Percentiles rank a stretch among this genome's conserved stretches.
phyloP scores from a whole-genome alignment of 2,113 vertebrate species.

The Eptesicus fuscus region DNA sequence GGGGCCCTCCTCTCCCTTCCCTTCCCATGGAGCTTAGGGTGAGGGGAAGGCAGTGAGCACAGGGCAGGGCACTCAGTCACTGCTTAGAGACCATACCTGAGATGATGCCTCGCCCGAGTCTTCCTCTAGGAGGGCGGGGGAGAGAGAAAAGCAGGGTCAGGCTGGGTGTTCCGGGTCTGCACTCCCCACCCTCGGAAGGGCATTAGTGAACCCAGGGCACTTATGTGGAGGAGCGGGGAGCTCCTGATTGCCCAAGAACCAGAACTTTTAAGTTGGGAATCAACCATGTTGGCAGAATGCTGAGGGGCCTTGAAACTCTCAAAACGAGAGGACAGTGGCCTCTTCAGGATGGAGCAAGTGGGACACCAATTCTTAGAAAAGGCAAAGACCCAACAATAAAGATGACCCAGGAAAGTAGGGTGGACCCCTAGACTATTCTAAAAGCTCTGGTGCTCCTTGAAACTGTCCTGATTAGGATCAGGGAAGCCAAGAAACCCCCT shows the following conservation, averaged over 20 bases:
- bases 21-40: neutral
- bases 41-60: accelerated
- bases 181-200: neutral
- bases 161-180: neutral
- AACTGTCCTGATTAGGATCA: neutral
- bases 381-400: neutral
- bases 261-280: neutral
- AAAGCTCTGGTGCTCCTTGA: neutral
- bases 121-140: conserved; percentile 74
- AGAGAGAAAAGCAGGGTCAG: conserved; percentile 60
- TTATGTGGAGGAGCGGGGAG: no score
- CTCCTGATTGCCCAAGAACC: neutral
- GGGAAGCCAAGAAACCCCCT: neutral
- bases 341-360: neutral
- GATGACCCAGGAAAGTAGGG: neutral
- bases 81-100: conserved; percentile 66
- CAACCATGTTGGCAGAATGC: neutral
- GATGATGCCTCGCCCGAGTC: conserved; percentile 85
- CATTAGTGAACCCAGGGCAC: neutral
- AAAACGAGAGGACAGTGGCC: neutral
- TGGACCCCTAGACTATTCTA: neutral
- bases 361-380: neutral
- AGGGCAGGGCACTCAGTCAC: neutral
- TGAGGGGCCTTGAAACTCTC: neutral
- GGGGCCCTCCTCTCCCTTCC: neutral